A percentile compares a stretch with the other conserved stretches of the same genome.
Conservation (phyloP, 2,113 vertebrate species). For the Dryoscopus gambensis region DNA sequence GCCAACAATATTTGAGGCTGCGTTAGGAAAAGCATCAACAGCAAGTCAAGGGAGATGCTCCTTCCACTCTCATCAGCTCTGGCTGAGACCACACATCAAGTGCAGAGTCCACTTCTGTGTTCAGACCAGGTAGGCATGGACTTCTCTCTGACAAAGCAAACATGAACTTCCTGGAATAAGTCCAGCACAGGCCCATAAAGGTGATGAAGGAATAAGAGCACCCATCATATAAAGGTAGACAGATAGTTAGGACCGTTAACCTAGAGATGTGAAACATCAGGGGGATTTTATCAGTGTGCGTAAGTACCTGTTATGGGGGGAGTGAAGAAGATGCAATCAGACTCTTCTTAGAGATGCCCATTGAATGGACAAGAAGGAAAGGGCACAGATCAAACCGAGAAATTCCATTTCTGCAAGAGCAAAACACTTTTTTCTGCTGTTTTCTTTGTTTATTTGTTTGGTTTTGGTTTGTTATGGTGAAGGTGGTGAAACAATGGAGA, state of each 20-base stretch:
- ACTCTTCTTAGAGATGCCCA: background rate
- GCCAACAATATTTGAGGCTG: background rate
- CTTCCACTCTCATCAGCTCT: background rate
- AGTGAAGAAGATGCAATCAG: background rate
- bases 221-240: background rate
- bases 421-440: background rate
- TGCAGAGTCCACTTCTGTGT: background rate
- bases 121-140: background rate
- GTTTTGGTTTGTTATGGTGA: background rate
- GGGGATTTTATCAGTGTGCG: fast-evolving
- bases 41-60: background rate
- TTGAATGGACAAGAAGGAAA: background rate
- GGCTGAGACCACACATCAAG: background rate
- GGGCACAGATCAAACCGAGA: background rate
- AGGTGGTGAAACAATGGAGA: background rate
- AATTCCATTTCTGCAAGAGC: background rate
- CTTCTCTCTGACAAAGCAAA: background rate
- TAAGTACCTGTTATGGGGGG: background rate
- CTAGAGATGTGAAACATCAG: background rate
- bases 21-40: background rate
- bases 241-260: background rate
- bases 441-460: background rate
- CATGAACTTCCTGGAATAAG: background rate
- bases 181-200: background rate
- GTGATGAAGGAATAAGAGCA: background rate